Base-by-base conservation (phyloP, 2,113 vertebrate genomes). In the Takifugu bimaculatus region DNA sequence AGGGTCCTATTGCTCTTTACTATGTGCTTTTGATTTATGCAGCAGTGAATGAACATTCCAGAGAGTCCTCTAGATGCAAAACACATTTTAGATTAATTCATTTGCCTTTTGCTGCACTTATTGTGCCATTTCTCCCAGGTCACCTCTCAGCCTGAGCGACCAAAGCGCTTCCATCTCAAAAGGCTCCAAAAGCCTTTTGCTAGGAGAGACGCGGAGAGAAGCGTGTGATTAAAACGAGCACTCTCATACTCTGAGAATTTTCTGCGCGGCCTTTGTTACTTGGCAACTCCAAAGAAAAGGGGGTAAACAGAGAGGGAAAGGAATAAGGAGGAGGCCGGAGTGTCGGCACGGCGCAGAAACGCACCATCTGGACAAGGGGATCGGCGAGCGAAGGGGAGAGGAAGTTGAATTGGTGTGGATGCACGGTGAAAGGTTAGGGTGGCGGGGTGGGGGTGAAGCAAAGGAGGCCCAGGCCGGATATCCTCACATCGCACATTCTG, bases 241-340 rank as follows among this genome's bases (percentile, higher is more conserved):
- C 73, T 75, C 43, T 70, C 68, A 53, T 58, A 59, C 75, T 44
- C 75, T 80, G 74, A 74, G 74, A 61, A 65, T 68, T 74, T 63
- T 84, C 58, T 71, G 56, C 70, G 84, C 28, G 6, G 51, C 47
- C 27, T 67, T 63, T n/a, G 75, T 89, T 85, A 73, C 83, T 71
- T 64, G 13, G 79, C 81, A 83, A 85, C 77, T 55, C 4, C 39
- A 26, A 53, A 59, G 63, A n/a, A 77, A 69, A 78, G 50, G 55
- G 49, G 45, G 54, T 77, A 83, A 85, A 84, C 73, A 86, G 13
- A 69, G 54, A 67, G 59, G 67, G 43, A 63, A 63, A 26, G 32
- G 61, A 58, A 26, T 20, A 65, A 42, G 43, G 43, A 63, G 60
- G 65, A 70, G 83, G 57, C 49, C 50, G 0, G 2, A 65, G 57